Conservation (phyloP, 2,113 vertebrate genomes). For the Spizaetus ornatus region DNA sequence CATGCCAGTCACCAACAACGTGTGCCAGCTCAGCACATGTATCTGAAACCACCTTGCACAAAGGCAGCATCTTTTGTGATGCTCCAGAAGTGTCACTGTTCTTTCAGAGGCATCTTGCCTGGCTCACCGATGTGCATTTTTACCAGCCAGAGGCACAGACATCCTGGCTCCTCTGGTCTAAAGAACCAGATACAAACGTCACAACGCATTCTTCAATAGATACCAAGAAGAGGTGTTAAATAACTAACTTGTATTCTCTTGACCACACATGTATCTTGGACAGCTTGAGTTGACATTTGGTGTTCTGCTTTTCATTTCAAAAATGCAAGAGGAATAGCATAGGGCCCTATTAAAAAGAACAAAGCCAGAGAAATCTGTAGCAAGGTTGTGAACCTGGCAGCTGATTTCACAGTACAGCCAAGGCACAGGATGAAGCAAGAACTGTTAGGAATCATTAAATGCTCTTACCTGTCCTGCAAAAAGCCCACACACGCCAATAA, state of each 20-base stretch:
- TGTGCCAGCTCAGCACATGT: not conserved
- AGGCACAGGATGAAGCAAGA: not conserved
- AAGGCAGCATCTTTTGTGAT: not conserved
- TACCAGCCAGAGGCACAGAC: not conserved
- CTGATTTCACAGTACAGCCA: not conserved
- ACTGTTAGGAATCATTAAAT: not conserved
- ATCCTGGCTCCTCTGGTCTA: not conserved
- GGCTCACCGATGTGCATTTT: not conserved
- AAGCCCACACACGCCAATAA: slow-evolving; percentile 95
- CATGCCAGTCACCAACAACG: not conserved
- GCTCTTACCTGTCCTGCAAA: slow-evolving; percentile 89
- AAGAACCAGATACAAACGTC: not conserved
- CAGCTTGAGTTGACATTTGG: not conserved
- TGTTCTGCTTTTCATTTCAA: not conserved
- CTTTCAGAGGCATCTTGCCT: not conserved
- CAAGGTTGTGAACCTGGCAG: not conserved
- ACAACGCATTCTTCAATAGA: not conserved
- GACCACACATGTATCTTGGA: not conserved
- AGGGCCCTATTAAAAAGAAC: not conserved
- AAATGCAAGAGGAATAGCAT: not conserved
- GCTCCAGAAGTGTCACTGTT: not conserved
- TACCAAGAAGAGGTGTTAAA: not conserved
- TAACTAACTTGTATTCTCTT: not conserved
- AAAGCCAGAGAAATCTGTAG: not conserved
- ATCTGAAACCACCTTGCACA: not conserved